Evolutionary conservation across 2,888 invertebrate genomes (phyloP), one percentile per base, ranked within the genome.

Genomic region (Ecdyonurus torrentis): DNA sequence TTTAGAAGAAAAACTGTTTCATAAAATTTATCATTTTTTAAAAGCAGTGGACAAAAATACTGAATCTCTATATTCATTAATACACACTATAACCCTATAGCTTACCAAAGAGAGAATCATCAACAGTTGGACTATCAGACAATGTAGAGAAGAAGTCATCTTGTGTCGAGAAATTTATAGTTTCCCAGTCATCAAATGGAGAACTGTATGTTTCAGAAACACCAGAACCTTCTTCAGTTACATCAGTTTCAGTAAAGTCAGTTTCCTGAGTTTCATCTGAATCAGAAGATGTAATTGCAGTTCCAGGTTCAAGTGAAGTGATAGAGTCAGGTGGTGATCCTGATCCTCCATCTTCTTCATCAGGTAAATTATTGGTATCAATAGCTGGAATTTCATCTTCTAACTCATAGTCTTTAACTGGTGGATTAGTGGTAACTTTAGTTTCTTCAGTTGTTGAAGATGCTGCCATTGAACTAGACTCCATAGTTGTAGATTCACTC

Each of bases 401-500:
- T 5, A n/a, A 22, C 22, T 59, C 59, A 18, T 59, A 3, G 23
- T 58, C 58, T 22, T 58, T n/a, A 19, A 10, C 10, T 22, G 22
- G 58, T 20, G 58, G 24, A n/a, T 66, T 63, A 10, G 64, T 65
- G 7, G 64, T 52, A 1, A 25, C 60, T 58, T 58, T n/a, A 19
- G 53, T 19, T 25, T 23, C 25, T 50, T 60, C 60, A 1, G 63
- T 64, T 37, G 64, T 63, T 24, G 53, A 63, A 19, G 63, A 63
- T 10, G 59, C 66, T 64, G 68, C 67, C 25, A 65, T 67, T 19
- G 68, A n/a, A n/a, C n/a, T 67, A 55, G 64, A 59, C 52, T 62
- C 64, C 24, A 69, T 67, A 52, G 62, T 20, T 20, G 25, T 53
- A 7, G 18, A 19, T 61, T 66, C 62, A 20, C 52, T 58, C 25